Evolutionary conservation across 1,140 invertebrate species (phyloP).

Genomic region (Contarinia nasturtii): DNA sequence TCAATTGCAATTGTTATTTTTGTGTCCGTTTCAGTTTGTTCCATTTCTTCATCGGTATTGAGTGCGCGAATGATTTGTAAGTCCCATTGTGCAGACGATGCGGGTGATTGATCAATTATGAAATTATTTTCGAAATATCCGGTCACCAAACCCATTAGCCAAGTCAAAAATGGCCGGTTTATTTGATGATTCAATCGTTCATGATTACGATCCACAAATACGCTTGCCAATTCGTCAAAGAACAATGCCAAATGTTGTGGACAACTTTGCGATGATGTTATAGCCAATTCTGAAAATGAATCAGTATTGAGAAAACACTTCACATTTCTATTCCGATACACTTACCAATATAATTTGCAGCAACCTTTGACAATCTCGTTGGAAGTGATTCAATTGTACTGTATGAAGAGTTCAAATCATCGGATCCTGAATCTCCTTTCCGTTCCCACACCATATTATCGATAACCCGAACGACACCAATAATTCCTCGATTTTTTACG

Average conservation of each 20-base stretch:
- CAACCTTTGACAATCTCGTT: slow-evolving; percentile 19
- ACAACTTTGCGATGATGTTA: slow-evolving; percentile 13
- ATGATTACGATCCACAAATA: slow-evolving; percentile 25
- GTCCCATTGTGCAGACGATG: slow-evolving; percentile 24
- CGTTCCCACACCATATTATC: slow-evolving; percentile 19
- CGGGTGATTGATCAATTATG: slow-evolving; percentile 23
- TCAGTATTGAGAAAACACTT: too few relatives aligned
- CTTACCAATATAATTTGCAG: slow-evolving; percentile 20
- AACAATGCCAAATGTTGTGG: slow-evolving; percentile 40
- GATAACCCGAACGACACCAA: slow-evolving; percentile 25
- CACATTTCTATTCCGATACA: too few relatives aligned
- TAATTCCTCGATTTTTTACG: slow-evolving; percentile 26
- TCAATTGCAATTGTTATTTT: slow-evolving; percentile 31
- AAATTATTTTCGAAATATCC: slow-evolving; percentile 39
- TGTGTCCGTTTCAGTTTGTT: slow-evolving; percentile 26
- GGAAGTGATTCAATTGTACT: slow-evolving; percentile 15
- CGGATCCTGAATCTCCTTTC: slow-evolving; percentile 5
- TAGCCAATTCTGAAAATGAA: slow-evolving; percentile 14
- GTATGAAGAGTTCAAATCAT: slow-evolving; percentile 9
- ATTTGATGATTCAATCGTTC: slow-evolving; percentile 21
- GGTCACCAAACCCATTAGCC: slow-evolving; percentile 34
- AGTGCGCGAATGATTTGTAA: slow-evolving; percentile 26
- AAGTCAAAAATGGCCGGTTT: slow-evolving; percentile 34
- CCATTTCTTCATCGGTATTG: too few relatives aligned
- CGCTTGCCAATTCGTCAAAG: slow-evolving; percentile 47